phyloP scores from a whole-genome alignment of 2,888 invertebrate genomes.

The Euzophera pinguis region DNA sequence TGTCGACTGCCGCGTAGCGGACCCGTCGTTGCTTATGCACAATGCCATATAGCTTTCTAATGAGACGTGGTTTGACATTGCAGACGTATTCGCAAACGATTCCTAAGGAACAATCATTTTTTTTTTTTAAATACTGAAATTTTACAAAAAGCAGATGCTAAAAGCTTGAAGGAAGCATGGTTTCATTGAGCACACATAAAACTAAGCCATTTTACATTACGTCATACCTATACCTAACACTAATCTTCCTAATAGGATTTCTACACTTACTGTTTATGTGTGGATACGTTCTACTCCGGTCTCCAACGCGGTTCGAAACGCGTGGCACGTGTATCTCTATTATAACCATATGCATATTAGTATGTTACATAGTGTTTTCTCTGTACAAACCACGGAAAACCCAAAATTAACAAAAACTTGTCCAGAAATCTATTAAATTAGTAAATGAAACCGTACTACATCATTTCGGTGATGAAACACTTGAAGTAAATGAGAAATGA shows the following conservation, averaged over 20 bases:
- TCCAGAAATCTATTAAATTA: background rate
- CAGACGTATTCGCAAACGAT: background rate
- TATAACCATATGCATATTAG: constrained; percentile 1
- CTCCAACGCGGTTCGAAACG: constrained; percentile 30
- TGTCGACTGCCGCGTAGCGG: constrained; percentile 36
- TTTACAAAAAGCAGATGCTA: background rate
- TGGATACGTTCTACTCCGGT: constrained; percentile 26
- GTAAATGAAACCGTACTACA: too few relatives aligned
- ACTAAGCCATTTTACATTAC: constrained; percentile 28
- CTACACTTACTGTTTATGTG: constrained; percentile 28
- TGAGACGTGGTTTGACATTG: constrained; percentile 40
- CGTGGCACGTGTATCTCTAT: constrained; percentile 44
- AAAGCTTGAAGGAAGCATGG: background rate
- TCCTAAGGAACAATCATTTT: background rate
- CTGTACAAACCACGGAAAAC: background rate
- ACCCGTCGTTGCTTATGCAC: constrained; percentile 52
- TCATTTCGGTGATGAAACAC: too few relatives aligned
- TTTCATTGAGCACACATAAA: constrained; percentile 21
- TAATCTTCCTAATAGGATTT: constrained; percentile 46
- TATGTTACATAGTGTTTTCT: background rate
- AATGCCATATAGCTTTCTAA: constrained; percentile 67
- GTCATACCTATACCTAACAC: constrained; percentile 29
- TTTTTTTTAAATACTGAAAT: background rate
- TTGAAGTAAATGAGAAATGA: background rate
- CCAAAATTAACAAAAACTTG: background rate